A percentile compares a stretch with the other conserved stretches of the same genome.
phyloP scores from a whole-genome alignment of 2,797 vertebrate species.

The Gouania willdenowi region DNA sequence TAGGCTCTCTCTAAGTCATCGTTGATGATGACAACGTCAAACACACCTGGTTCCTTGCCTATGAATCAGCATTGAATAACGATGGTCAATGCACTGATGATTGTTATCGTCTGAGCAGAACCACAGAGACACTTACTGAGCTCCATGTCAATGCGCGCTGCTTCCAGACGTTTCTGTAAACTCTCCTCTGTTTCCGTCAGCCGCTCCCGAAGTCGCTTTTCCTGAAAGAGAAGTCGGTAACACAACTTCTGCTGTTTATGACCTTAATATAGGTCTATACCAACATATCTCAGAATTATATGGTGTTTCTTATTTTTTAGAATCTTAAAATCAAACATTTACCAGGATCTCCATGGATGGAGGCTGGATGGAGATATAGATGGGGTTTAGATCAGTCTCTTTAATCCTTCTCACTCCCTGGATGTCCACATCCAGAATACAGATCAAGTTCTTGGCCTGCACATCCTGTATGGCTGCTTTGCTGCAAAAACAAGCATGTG shows the following conservation, averaged over 20 bases:
- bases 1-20: conserved; percentile 89
- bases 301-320: too few relatives aligned
- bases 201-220: conserved; percentile 86
- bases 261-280: too few relatives aligned
- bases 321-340: conserved; percentile 8
- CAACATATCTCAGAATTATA: too few relatives aligned
- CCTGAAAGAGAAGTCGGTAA: conserved; percentile 75
- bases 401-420: conserved; percentile 95
- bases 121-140: conserved; percentile 79
- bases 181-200: conserved; percentile 92
- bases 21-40: conserved; percentile 90
- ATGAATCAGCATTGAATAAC: conserved; percentile 1
- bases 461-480: conserved; percentile 90
- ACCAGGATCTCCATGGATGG: conserved; percentile 91
- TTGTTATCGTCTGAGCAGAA: background rate
- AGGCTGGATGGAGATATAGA: conserved; percentile 93
- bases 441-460: conserved; percentile 91
- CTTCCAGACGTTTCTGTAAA: conserved; percentile 83
- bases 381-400: conserved; percentile 87
- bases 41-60: conserved; percentile 91
- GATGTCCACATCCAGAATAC: conserved; percentile 93
- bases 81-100: background rate
- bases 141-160: conserved; percentile 85
- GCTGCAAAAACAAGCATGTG: conserved; percentile 53
- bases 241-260: too few relatives aligned